phyloP scores from a whole-genome alignment of 2,113 vertebrate genomes.

The Synodontis membranacea region DNA sequence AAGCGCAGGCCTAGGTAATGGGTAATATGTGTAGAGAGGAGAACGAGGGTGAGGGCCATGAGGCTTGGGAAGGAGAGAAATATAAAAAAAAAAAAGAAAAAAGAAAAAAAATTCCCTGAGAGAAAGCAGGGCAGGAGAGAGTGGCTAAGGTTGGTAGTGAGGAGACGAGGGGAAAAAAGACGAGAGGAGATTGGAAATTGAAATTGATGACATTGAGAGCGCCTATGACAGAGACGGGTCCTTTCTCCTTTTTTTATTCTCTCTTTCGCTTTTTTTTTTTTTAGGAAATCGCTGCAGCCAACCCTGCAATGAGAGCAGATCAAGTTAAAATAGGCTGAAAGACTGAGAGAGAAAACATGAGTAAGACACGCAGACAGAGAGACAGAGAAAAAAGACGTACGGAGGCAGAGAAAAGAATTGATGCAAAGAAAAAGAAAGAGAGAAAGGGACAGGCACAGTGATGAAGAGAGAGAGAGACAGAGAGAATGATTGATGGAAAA shows the following conservation, averaged over 20 bases:
- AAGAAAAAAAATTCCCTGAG: constrained; percentile 45
- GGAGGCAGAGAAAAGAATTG: constrained; percentile 50
- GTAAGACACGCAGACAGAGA: not conserved
- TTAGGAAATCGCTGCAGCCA: constrained; percentile 55
- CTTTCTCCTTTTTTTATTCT: constrained; percentile 53
- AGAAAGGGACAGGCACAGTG: constrained; percentile 51
- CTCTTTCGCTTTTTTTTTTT: constrained; percentile 48
- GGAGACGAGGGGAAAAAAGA: constrained; percentile 51
- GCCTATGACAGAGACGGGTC: constrained; percentile 73
- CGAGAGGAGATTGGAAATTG: constrained; percentile 81
- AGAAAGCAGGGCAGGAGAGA: constrained; percentile 50
- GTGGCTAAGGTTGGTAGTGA: constrained; percentile 45
- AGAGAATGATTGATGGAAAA: not conserved
- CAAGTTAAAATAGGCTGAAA: constrained; percentile 68
- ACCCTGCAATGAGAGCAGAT: constrained; percentile 71
- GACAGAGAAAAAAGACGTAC: not conserved
- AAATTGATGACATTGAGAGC: constrained; percentile 97
- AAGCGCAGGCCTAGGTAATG: constrained; percentile 81
- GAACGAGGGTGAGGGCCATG: constrained; percentile 50
- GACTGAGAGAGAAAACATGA: constrained; percentile 47
- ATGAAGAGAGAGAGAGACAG: constrained; percentile 50
- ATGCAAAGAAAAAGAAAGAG: constrained; percentile 32
- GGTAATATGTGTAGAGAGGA: constrained; percentile 62
- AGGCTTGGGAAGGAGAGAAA: constrained; percentile 36
- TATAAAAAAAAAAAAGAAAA: not conserved